These are phyloP conservation scores for Ginglymostoma cirratum DNA, from an alignment of 2,113 vertebrate genomes.

Conservation along the genomic window DNA sequence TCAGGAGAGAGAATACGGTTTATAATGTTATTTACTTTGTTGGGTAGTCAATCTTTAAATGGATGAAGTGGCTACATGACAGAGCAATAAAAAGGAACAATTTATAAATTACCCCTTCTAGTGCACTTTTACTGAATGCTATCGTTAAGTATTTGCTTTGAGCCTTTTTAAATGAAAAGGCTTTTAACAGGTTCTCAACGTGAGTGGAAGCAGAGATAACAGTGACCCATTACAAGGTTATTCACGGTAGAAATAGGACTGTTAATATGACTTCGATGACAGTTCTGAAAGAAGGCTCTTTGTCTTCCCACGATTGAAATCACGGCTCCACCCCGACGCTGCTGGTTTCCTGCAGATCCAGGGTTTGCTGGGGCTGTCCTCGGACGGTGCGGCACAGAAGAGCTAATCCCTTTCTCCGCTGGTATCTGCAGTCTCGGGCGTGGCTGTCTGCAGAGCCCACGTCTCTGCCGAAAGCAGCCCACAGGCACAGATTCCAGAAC, in stretches of 20 bases:
- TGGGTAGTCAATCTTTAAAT: neutral
- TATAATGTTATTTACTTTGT: neutral
- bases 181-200: neutral
- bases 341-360: neutral
- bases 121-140: neutral
- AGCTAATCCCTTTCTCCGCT: constrained; percentile 29
- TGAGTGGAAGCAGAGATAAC: neutral
- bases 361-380: neutral
- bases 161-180: neutral
- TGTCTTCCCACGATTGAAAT: neutral
- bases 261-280: neutral
- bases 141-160: neutral
- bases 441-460: constrained; percentile 22
- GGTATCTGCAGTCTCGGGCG: constrained; percentile 31
- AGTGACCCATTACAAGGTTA: neutral
- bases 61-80: neutral
- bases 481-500: neutral
- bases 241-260: neutral
- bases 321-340: neutral
- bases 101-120: neutral
- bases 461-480: neutral
- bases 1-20: neutral
- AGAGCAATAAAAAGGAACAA: neutral
- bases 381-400: constrained; percentile 19
- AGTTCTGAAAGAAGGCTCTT: neutral